Base-by-base conservation (phyloP, 2,888 invertebrate genomes). In the Campaea margaritaria region DNA sequence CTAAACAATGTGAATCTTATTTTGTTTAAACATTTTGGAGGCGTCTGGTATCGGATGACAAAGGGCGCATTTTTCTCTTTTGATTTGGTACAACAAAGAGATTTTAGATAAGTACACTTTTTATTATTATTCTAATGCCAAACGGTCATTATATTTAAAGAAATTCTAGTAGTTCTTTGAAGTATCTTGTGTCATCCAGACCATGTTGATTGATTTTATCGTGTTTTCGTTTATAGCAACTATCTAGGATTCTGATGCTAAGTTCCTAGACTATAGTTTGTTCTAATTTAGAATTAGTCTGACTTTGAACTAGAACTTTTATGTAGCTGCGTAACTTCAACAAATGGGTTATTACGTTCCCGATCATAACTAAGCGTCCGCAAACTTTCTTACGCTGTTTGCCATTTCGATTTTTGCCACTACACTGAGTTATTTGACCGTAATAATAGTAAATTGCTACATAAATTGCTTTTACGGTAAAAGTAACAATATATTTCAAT, bases 341-440 rank as follows among this genome's bases (percentile, higher is more conserved):
- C 31, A 31, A 31, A 31, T 27, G 13, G 28, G n/a, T 5, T 28
- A 36, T 36, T 28, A 36, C 38, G 14, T 11, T 31, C 31, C 27
- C 12, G 15, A 45, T 46, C 31, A 42, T 11, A 39, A 42, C 51
- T n/a, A 28, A 47, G 27, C 58, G 41, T 38, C 15, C 28, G 16
- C 46, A 16, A 41, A 43, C 36, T 47, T 58, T 47, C 21, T 43
- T 52, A 27, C 46, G 42, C 47, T 44, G 39, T 53, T 61, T 74
- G 68, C 65, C 64, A 68, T 76, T 78, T 73, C 67, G 57, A 67
- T 74, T 77, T 52, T 75, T 69, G 65, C 70, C 62, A 70, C 68
- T 73, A 72, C 41, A 67, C 57, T 58, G 62, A 78, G 60, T 76
- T 74, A 76, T 76, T 82, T 77, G 65, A 69, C 75, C 75, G 77